Evolutionary conservation across 2,888 invertebrate genomes (phyloP), one percentile per base, ranked within the genome.

Genomic region (Euplexia lucipara): DNA sequence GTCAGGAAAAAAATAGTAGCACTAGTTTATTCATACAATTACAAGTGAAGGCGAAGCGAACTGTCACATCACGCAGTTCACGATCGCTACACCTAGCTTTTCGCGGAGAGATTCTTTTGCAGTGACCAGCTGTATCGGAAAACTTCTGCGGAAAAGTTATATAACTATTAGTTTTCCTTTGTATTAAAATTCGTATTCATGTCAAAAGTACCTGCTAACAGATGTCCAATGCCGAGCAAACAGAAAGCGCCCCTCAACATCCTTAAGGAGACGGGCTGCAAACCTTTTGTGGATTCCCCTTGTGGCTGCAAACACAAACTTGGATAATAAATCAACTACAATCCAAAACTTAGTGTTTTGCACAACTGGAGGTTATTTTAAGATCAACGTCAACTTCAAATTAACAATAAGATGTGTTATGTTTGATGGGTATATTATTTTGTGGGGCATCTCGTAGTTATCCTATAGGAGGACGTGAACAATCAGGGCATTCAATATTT

Each of bases 201-300:
- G 8, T 51, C 14, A 41, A 14, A 32, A 32, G 47, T 86, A 96
- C 97, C 96, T 83, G 97, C 96, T 48, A 96, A 83, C 9, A 95
- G 84, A 83, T 96, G 95, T 26, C 97, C 97, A 49, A 97, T 95
- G 9, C 96, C 92, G 8, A 97, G 92, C 41, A 97, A 94, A 85
- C 97, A 97, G 87, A 97, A 97, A 6, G 97, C 97, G 5, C 97
- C 97, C 70, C 97, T 97, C 0, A 97, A 87, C 96, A 97, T 97
- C 82, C 96, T 96, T 61, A 97, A 91, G 53, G 96, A 97, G 14
- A 97, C 96, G 0, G 97, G 97, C 75, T 96, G 96, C 56, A 97
- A 91, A 61, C 91, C 90, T 84, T 91, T 92, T n/a, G 91, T 86
- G 3, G 95, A 91, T 76, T 95, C 95, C 6, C 82, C 75, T 78